These are phyloP conservation scores for Australoheros scitulus DNA, from an alignment of 2,113 vertebrate species.

Conservation along the genomic window DNA sequence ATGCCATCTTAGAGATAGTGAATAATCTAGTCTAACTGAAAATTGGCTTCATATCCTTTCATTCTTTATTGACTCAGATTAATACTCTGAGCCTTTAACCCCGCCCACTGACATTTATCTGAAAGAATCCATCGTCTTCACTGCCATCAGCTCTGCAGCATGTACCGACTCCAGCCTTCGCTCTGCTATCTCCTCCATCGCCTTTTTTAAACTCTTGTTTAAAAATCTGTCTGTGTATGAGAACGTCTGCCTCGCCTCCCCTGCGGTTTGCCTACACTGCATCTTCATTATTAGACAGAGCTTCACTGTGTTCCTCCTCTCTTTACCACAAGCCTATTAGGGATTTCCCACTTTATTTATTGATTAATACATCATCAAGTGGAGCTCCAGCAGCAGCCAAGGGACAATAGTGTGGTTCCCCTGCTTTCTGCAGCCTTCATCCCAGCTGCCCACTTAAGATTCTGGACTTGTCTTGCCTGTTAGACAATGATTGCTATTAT, in stretches of 20 bases:
- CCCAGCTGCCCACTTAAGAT: slow-evolving; percentile 39
- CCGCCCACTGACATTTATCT: not conserved
- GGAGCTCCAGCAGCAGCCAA: slow-evolving; percentile 15
- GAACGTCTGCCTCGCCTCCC: not conserved
- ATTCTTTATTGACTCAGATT: not conserved
- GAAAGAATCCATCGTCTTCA: not conserved
- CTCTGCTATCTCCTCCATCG: not conserved
- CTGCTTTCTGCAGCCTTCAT: slow-evolving; percentile 14
- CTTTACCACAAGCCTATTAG: slow-evolving; percentile 23
- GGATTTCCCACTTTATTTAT: slow-evolving; percentile 45
- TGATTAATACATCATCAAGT: slow-evolving; percentile 54
- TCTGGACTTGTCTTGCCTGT: slow-evolving; percentile 31
- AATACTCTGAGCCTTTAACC: not conserved
- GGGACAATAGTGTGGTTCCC: slow-evolving; percentile 12
- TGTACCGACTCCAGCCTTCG: not conserved
- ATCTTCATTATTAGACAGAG: slow-evolving; percentile 30
- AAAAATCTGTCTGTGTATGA: slow-evolving; percentile 4
- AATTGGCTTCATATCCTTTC: not conserved
- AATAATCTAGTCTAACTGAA: not conserved
- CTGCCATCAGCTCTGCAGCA: not conserved
- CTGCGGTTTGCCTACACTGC: not conserved
- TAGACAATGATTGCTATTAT: slow-evolving; percentile 54
- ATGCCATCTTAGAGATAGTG: not conserved
- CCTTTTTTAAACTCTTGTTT: not conserved
- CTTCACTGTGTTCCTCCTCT: not conserved